Percentiles rank a stretch among this genome's conserved stretches.
Evolutionary conservation across 2,797 vertebrate genomes (phyloP).

Genomic region (Parambassis ranga): DNA sequence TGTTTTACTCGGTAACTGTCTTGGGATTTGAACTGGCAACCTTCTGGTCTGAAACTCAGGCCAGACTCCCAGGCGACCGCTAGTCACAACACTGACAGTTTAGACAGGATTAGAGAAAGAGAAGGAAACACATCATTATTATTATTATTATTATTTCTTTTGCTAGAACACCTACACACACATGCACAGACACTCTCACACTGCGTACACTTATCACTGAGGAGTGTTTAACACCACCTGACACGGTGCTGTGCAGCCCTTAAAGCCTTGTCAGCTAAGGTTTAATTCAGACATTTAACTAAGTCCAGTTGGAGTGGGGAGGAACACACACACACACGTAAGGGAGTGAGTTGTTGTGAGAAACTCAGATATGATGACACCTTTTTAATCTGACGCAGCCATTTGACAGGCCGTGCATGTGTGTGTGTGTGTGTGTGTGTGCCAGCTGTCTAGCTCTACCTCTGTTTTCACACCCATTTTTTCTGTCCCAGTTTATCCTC

Average conservation of each 20-base stretch:
- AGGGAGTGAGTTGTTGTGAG: slow-evolving; percentile 4
- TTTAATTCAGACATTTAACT: slow-evolving; percentile 52
- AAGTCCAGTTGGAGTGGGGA: slow-evolving; percentile 24
- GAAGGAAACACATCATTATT: slow-evolving; percentile 6
- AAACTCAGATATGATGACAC: slow-evolving; percentile 32
- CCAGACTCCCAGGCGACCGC: neutral
- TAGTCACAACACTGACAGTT: slow-evolving; percentile 2
- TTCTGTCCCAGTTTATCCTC: slow-evolving; percentile 3
- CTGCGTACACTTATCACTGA: slow-evolving; percentile 1
- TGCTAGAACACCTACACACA: neutral
- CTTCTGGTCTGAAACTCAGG: neutral
- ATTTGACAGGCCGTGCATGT: slow-evolving; percentile 9
- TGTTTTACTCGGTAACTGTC: neutral
- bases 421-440: slow-evolving; percentile 8
- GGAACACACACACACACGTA: neutral
- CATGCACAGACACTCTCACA: neutral
- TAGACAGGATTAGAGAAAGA: slow-evolving; percentile 15
- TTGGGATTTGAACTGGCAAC: neutral
- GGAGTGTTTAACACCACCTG: slow-evolving; percentile 34
- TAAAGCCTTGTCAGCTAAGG: slow-evolving; percentile 38
- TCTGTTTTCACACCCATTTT: slow-evolving; percentile 13
- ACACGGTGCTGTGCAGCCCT: slow-evolving; percentile 28
- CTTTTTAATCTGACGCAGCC: slow-evolving; percentile 30
- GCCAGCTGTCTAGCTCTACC: slow-evolving; percentile 7
- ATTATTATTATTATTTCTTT: too few relatives aligned